phyloP scores from a whole-genome alignment of 2,797 vertebrate genomes.

The Poeciliopsis turneri region DNA sequence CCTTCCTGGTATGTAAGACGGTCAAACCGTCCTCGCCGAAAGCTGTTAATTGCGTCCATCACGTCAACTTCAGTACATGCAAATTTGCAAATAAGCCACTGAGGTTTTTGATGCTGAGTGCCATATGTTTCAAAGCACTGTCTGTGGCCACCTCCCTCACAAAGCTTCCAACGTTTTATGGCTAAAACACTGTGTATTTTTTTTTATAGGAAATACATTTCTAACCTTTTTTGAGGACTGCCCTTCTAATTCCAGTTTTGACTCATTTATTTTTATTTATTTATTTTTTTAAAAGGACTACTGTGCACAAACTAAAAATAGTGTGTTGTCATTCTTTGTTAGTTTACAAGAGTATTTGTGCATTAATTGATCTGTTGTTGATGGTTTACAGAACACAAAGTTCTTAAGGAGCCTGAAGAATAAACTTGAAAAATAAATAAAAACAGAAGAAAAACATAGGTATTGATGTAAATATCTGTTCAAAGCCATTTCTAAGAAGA shows the following conservation, averaged over 20 bases:
- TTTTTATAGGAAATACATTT: neutral
- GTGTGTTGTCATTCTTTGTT: neutral
- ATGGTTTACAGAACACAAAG: neutral
- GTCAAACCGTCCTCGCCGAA: neutral
- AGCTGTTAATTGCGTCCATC: neutral
- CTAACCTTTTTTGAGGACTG: neutral
- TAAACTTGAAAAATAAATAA: neutral
- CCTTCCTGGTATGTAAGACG: neutral
- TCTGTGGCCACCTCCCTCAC: neutral
- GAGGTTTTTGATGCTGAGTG: constrained; percentile 1
- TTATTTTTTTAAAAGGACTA: no score
- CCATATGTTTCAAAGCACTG: neutral
- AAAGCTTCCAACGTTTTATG: neutral
- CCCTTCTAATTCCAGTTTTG: neutral
- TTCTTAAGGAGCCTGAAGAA: neutral
- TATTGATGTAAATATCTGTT: neutral
- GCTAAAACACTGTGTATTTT: neutral
- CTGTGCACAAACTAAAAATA: neutral
- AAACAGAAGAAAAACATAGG: neutral
- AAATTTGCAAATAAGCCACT: neutral
- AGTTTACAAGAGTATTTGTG: neutral
- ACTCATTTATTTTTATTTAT: neutral
- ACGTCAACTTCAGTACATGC: neutral
- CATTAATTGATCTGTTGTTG: neutral
- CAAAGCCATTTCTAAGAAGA: neutral